Base-by-base conservation (phyloP, 2,113 vertebrate genomes). In the Plestiodon gilberti region DNA sequence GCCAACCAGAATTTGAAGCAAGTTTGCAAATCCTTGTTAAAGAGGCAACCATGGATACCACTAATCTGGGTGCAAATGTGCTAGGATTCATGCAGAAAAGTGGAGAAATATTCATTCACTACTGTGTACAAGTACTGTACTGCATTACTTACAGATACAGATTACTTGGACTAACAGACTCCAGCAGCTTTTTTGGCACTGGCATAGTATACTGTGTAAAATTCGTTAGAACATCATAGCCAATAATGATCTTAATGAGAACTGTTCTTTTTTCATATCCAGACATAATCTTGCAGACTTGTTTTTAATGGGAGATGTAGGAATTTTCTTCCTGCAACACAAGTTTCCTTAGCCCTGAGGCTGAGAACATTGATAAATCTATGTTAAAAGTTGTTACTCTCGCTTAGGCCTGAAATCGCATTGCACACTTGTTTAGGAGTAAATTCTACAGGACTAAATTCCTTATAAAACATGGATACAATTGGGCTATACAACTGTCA, bases 101-200 rank as follows among this genome's bases (percentile, higher is more conserved):
- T 70, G 52, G 43, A 48, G 55, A 30, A 78, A 61, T 38, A 78
- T 23, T 35, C 43, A 78, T 23, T 38, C 35, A 78, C 59, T 78
- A 61, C 59, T 78, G 77, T 20, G 35, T 61, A 35, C 33, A 59
- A 25, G 55, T 40, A 43, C 33, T 35, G 55, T 40, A 43, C 33
- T 35, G 55, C 6, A 22, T 61, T 61, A 65, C 11, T 73, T 55
- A 78, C 43, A 90, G 74, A 84, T 0, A 40, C 48, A 38, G 65
- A n/a, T 30, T 86, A 78, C 28, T n/a, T 30, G 75, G 86, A 48
- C 87, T 87, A 83, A 90, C 61, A 78, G 14, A 84, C n/a, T 85
- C 61, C 87, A 87, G 88, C 43, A 89, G 88, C 61, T 87, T 61
- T 3, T 79, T 15, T 87, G 79, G 81, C 87, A 38, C 38, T n/a